phyloP scores from a whole-genome alignment of 2,888 invertebrate genomes.

The Ophioninae sp. region DNA sequence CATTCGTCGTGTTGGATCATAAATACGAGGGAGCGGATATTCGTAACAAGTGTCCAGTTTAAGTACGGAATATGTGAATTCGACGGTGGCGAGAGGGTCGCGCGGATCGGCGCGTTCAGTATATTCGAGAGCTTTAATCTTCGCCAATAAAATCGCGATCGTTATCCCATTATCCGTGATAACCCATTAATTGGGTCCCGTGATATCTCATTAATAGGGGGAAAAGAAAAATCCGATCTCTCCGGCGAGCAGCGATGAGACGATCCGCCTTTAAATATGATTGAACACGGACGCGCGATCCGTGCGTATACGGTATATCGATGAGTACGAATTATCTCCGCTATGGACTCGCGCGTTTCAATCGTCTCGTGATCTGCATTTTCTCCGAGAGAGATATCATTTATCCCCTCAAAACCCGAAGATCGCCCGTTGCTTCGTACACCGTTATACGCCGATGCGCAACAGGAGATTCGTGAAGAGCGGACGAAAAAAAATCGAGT shows the following conservation, averaged over 20 bases:
- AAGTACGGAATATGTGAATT: not conserved
- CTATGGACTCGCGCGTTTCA: slow-evolving; percentile 11
- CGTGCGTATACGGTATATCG: not conserved
- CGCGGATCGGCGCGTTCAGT: not conserved
- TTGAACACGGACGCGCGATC: slow-evolving; percentile 37
- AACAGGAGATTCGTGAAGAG: slow-evolving; percentile 22
- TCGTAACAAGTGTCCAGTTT: not conserved
- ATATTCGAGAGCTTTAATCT: slow-evolving; percentile 11
- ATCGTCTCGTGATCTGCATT: slow-evolving; percentile 28
- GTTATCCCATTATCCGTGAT: not conserved
- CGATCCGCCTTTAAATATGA: slow-evolving; percentile 28
- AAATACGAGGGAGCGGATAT: not conserved
- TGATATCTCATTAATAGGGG: not conserved
- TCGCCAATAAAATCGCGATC: slow-evolving; percentile 31
- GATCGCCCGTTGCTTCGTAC: slow-evolving; percentile 33
- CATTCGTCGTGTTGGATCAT: not conserved
- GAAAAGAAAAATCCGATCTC: slow-evolving; percentile 36
- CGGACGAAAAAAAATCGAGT: slow-evolving; percentile 62
- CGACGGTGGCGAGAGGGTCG: not conserved
- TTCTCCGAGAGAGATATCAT: not conserved
- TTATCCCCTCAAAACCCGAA: not conserved
- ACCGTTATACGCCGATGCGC: slow-evolving; percentile 18
- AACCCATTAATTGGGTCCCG: no score
- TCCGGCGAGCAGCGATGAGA: slow-evolving; percentile 27
- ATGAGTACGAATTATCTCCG: slow-evolving; percentile 27